These are phyloP conservation scores for Saguinus imperator DNA, from an alignment of 2,113 vertebrate genomes.

Conservation along the genomic window DNA sequence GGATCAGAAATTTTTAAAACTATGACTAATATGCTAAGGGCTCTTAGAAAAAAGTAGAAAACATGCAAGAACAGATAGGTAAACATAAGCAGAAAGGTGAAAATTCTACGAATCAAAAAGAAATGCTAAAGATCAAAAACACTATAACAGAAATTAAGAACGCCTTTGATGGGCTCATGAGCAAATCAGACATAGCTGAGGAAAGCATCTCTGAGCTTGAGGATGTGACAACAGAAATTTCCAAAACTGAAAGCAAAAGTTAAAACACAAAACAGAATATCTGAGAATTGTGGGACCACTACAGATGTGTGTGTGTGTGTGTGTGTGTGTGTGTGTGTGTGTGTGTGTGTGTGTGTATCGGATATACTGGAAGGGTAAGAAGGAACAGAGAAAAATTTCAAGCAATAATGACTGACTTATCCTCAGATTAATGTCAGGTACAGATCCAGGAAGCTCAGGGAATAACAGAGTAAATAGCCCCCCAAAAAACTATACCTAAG, in stretches of 20 bases:
- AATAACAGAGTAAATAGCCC: neutral
- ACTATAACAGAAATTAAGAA: neutral
- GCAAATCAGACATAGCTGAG: neutral
- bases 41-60: neutral
- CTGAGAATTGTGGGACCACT: neutral
- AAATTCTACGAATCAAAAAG: neutral
- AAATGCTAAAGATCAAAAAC: neutral
- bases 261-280: neutral
- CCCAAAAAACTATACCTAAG: neutral
- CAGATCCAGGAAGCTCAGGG: neutral
- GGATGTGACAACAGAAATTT: neutral
- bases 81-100: neutral
- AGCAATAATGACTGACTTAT: neutral
- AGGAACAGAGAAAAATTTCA: neutral
- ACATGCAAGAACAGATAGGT: neutral
- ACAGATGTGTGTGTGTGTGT: too few species aligned
- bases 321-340: too few species aligned
- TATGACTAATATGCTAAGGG: neutral
- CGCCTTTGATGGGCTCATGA: neutral
- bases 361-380: neutral
- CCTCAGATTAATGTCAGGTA: neutral
- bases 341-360: fast-evolving
- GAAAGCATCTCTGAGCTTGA: neutral
- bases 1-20: neutral
- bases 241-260: neutral